These are phyloP conservation scores for Mongoloraphidia duomilia DNA, from an alignment of 2,888 invertebrate species.

Conservation along the genomic window DNA sequence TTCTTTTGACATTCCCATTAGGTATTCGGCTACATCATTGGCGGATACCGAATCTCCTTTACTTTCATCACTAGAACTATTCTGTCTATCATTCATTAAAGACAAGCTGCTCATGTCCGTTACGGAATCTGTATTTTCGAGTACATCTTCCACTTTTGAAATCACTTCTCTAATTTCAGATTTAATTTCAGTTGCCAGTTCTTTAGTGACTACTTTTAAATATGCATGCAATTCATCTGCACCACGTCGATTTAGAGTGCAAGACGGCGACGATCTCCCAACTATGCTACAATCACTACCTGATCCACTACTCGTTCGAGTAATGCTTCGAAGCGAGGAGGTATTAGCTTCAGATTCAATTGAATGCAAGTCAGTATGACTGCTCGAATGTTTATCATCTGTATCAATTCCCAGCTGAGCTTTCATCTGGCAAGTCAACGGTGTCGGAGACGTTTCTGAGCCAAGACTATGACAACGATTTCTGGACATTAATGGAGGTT, in stretches of 20 bases:
- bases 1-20: slow-evolving; percentile 62
- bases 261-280: slow-evolving; percentile 38
- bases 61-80: slow-evolving; percentile 43
- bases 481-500: slow-evolving; percentile 22
- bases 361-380: slow-evolving; percentile 56
- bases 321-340: slow-evolving; percentile 33
- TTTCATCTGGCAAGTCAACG: slow-evolving; percentile 41
- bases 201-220: slow-evolving; percentile 62
- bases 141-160: slow-evolving; percentile 62
- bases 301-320: slow-evolving; percentile 32
- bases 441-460: slow-evolving; percentile 35
- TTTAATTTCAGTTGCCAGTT: slow-evolving; percentile 66
- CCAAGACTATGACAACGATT: slow-evolving; percentile 55
- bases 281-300: slow-evolving; percentile 40
- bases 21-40: slow-evolving; percentile 59
- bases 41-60: slow-evolving; percentile 57
- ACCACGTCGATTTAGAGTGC: slow-evolving; percentile 25
- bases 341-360: slow-evolving; percentile 36
- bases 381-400: slow-evolving; percentile 53
- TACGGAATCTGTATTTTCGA: slow-evolving; percentile 50
- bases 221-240: slow-evolving; percentile 58
- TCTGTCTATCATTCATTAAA: slow-evolving; percentile 24
- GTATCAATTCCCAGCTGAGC: slow-evolving; percentile 18
- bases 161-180: slow-evolving; percentile 70
- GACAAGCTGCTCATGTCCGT: slow-evolving; percentile 29